These are phyloP conservation scores for Abscondita cerata DNA, from an alignment of 2,888 invertebrate genomes.

Conservation along the genomic window DNA sequence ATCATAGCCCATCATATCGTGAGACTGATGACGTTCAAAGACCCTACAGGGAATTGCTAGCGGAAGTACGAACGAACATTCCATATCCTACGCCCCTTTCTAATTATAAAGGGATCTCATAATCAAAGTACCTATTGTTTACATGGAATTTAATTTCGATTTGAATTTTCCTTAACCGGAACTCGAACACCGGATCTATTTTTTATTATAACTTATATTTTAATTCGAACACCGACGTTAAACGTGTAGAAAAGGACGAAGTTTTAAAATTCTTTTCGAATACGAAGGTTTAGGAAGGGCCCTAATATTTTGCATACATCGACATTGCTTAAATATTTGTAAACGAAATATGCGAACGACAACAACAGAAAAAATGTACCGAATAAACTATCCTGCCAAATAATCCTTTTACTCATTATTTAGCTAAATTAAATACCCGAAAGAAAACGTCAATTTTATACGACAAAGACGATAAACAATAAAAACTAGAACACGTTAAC, in stretches of 20 bases:
- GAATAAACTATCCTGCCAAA: not conserved
- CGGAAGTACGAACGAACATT: constrained; percentile 35
- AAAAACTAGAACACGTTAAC: too few species aligned
- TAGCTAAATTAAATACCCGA: too few species aligned
- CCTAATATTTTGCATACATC: not conserved
- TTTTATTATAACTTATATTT: not conserved
- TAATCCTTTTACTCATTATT: too few species aligned
- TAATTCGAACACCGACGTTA: too few species aligned
- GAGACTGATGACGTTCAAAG: constrained; percentile 29
- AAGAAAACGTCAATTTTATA: too few species aligned
- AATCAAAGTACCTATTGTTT: constrained; percentile 36
- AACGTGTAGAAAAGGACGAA: too few species aligned
- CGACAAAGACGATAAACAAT: too few species aligned
- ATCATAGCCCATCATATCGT: constrained; percentile 31
- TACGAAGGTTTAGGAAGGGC: not conserved
- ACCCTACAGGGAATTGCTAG: constrained; percentile 31
- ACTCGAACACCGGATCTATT: not conserved
- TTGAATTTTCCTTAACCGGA: constrained; percentile 19
- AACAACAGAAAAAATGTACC: constrained; percentile 7
- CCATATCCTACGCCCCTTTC: constrained; percentile 32
- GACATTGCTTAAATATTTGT: constrained; percentile 10
- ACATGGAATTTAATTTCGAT: constrained; percentile 34
- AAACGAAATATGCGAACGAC: not conserved
- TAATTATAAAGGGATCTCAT: constrained; percentile 33
- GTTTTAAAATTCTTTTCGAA: constrained; percentile 8